phyloP scores from a whole-genome alignment of 2,797 vertebrate genomes.

The Sebastes dallii region DNA sequence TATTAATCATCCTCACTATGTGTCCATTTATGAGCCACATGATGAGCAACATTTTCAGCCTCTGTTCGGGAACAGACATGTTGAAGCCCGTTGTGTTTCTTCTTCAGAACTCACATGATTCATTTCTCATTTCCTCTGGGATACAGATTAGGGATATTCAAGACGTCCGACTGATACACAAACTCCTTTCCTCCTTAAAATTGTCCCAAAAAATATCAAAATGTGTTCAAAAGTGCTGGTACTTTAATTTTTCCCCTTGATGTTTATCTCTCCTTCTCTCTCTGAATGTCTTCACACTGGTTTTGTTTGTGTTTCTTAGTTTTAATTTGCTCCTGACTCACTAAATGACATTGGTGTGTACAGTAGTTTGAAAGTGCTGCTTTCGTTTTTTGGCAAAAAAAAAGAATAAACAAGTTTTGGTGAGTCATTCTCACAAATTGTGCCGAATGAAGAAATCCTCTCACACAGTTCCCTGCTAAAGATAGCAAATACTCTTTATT shows the following conservation, averaged over 20 bases:
- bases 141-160: background rate
- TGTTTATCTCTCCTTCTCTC: background rate
- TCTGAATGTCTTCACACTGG: background rate
- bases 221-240: background rate
- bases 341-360: background rate
- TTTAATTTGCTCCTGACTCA: background rate
- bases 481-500: background rate
- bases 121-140: background rate
- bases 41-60: constrained; percentile 11
- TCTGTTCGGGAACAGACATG: background rate
- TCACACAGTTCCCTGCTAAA: background rate
- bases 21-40: constrained; percentile 2
- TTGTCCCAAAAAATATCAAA: background rate
- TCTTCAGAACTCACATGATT: background rate
- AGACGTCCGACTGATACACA: background rate
- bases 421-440: background rate
- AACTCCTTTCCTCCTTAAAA: background rate
- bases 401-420: background rate
- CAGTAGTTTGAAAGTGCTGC: background rate
- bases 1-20: background rate
- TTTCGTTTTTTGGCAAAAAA: background rate
- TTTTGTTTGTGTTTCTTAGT: background rate
- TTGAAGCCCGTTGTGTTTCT: background rate
- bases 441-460: background rate
- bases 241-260: background rate